Conservation (phyloP, 2,113 vertebrate species). For the Symphodus melops region DNA sequence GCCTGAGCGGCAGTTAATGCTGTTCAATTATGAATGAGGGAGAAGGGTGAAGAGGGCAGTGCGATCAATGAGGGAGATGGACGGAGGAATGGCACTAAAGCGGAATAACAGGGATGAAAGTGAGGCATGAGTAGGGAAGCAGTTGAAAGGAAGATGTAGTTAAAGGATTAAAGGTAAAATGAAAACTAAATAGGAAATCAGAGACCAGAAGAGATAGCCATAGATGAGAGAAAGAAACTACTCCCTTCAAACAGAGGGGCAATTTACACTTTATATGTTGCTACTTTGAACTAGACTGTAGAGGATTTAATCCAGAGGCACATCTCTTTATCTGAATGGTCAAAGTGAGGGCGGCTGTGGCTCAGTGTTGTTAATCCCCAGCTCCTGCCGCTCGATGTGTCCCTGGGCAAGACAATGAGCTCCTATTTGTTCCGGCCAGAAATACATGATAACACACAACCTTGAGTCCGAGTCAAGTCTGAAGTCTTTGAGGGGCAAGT, state of each 20-base stretch:
- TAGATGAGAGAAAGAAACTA: neutral
- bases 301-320: slow-evolving; percentile 49
- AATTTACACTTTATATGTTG: slow-evolving; percentile 34
- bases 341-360: no score
- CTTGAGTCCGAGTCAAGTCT: no score
- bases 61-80: slow-evolving; percentile 58
- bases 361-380: no score
- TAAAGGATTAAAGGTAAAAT: slow-evolving; percentile 1
- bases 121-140: neutral
- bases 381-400: no score
- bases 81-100: slow-evolving; percentile 21
- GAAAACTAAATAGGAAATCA: slow-evolving; percentile 31
- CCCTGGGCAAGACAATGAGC: no score
- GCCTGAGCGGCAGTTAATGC: slow-evolving; percentile 74
- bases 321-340: slow-evolving; percentile 45
- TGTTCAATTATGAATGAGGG: slow-evolving; percentile 79
- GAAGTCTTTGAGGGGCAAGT: no score
- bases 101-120: slow-evolving; percentile 26
- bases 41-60: slow-evolving; percentile 65
- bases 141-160: neutral
- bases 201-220: neutral
- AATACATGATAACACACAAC: no score
- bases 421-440: no score
- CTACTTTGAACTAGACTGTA: slow-evolving; percentile 44
- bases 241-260: slow-evolving; percentile 15